Conservation (phyloP, 2,888 invertebrate genomes). For the Lasioglossum pauxillum region DNA sequence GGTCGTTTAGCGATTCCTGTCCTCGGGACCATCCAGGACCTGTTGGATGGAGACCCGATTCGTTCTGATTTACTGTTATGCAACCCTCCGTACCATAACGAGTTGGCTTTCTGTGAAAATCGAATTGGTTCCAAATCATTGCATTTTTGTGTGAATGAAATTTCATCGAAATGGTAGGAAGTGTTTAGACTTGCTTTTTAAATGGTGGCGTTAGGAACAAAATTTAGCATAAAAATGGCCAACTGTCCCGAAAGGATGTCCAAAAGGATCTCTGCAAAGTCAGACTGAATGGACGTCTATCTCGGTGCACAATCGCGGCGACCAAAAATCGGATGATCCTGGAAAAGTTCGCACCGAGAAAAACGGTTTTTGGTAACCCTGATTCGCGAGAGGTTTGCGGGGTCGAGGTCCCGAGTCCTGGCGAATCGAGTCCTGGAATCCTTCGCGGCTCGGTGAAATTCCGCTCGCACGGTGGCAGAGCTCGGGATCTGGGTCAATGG, state of each 20-base stretch:
- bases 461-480: neutral
- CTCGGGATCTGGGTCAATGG: constrained; percentile 46
- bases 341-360: neutral
- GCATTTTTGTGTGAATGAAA: neutral
- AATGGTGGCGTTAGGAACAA: too few species aligned
- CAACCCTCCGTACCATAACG: neutral
- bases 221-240: neutral
- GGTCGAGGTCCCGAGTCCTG: constrained; percentile 24
- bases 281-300: neutral
- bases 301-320: neutral
- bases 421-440: neutral
- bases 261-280: neutral
- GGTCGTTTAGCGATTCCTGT: constrained; percentile 16
- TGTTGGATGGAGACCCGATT: constrained; percentile 42
- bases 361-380: constrained; percentile 19
- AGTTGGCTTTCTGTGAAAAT: neutral
- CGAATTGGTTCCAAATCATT: neutral
- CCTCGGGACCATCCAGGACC: constrained; percentile 40
- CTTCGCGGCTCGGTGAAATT: constrained; percentile 29
- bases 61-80: constrained; percentile 35
- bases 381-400: constrained; percentile 33
- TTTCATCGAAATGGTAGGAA: neutral
- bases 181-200: too few species aligned
- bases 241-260: neutral
- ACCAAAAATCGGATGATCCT: neutral